phyloP scores from a whole-genome alignment of 2,113 vertebrate genomes.

The Noctilio leporinus region DNA sequence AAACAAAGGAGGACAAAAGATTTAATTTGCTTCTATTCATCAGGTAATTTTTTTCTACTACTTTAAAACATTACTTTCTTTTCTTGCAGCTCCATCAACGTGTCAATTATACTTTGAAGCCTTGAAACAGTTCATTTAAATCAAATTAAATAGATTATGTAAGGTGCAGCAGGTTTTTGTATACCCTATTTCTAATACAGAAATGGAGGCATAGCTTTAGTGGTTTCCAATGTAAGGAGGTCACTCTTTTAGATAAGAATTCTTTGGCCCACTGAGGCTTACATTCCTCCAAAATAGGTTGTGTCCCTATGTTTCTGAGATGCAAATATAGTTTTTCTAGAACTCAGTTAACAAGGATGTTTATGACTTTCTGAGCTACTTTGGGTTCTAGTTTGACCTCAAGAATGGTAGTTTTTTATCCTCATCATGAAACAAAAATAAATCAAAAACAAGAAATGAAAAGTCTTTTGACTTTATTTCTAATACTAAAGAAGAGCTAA shows the following conservation, averaged over 20 bases:
- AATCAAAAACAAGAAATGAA: not conserved
- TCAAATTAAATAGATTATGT: not conserved
- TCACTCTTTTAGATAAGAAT: not conserved
- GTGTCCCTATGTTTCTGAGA: not conserved
- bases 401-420: constrained; percentile 33
- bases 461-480: constrained; percentile 7
- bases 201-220: not conserved
- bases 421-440: constrained; percentile 18
- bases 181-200: not conserved
- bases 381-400: constrained; percentile 4
- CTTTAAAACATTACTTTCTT: constrained; percentile 6
- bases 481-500: constrained; percentile 16
- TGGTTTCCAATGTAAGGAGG: not conserved
- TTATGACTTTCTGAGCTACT: not conserved
- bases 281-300: not conserved
- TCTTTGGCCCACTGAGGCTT: not conserved
- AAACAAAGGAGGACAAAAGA: not conserved
- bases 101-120: not conserved
- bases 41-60: not conserved
- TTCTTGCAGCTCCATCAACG: not conserved
- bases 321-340: not conserved
- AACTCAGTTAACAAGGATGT: not conserved
- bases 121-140: not conserved
- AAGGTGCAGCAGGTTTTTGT: not conserved
- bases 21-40: not conserved